phyloP scores from a whole-genome alignment of 2,797 vertebrate genomes.

The Nannoperca obscura region DNA sequence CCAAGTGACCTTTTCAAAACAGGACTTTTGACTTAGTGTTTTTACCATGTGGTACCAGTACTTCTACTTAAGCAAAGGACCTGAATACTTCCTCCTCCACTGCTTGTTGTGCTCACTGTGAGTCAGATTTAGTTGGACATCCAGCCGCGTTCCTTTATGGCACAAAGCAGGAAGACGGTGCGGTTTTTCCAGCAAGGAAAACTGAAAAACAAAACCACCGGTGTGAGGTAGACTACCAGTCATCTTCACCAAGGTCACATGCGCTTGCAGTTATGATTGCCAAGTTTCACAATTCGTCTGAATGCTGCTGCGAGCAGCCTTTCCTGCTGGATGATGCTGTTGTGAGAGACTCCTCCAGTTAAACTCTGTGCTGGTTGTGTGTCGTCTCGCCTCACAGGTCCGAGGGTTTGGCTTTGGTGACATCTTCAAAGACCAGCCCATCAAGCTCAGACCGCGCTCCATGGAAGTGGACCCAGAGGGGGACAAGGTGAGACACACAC shows the following conservation, averaged over 20 bases:
- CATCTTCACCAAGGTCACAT: background rate
- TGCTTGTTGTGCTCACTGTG: background rate
- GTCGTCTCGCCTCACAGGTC: conserved; percentile 50
- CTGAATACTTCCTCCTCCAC: too few species aligned
- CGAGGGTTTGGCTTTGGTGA: conserved; percentile 96
- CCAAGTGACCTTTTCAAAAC: too few species aligned
- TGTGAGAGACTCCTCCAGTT: background rate
- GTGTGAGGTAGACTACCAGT: background rate
- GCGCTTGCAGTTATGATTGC: background rate
- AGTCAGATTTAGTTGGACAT: background rate
- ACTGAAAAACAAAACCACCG: background rate
- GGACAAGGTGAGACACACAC: conserved; percentile 83
- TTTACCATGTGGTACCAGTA: too few species aligned
- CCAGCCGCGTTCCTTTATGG: background rate
- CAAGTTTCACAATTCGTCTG: background rate
- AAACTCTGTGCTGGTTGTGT: background rate
- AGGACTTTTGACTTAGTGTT: too few species aligned
- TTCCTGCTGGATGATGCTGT: background rate
- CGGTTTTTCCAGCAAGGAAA: background rate
- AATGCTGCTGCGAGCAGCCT: background rate
- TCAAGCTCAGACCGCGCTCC: conserved; percentile 95
- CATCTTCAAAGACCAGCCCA: conserved; percentile 98
- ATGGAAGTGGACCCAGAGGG: conserved; percentile 92
- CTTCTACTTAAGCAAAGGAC: too few species aligned
- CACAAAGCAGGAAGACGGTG: background rate